Base-by-base conservation (phyloP, 2,113 vertebrate species). In the Urocynchramus pylzowi region DNA sequence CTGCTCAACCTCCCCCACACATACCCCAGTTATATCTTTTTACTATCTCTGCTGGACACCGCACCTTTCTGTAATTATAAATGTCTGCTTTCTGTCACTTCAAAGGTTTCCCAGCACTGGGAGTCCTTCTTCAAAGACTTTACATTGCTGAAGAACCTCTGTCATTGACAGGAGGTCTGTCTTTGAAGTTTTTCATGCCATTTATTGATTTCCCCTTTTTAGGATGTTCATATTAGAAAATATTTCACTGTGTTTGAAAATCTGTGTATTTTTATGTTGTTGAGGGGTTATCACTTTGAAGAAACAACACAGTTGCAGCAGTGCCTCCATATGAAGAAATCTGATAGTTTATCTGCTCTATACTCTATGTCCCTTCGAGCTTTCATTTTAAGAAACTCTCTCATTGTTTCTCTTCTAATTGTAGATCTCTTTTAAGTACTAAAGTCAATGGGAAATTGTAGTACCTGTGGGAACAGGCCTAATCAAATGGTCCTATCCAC, bases 1-100 rank as follows among this genome's bases (percentile, higher is more conserved):
- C 95, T 2, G 19, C 95, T 97, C 94, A 96, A 49, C 96, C 96
- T 97, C 84, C 83, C 96, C 97, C 95, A 90, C 90, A 95, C 97
- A 98, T 97, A 97, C 94, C 97, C 97, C 97, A 97, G 97, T 98
- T 94, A 81, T 96, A 98, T 97, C 98, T 98, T 98, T 98, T 98
- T 98, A 98, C 97, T 96, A 96, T 98, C 98, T 97, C 98, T 98
- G 98, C 97, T 98, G 98, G 98, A 98, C 98, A 98, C 98, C 91
- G 96, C 98, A 98, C 98, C 98, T 98, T 98, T 98, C 97, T 97
- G 89, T 98, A 98, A 98, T 98, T 98, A 98, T 98, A 98, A 98
- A 98, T 98, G 98, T 98, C 98, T 98, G 98, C 98, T 98, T 98
- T 97, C 98, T 98, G 98, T 97, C 98, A 98, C 98, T 98, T 98